Base-by-base conservation (phyloP, 1,140 invertebrate genomes). In the Atopsyche davidsoni region DNA sequence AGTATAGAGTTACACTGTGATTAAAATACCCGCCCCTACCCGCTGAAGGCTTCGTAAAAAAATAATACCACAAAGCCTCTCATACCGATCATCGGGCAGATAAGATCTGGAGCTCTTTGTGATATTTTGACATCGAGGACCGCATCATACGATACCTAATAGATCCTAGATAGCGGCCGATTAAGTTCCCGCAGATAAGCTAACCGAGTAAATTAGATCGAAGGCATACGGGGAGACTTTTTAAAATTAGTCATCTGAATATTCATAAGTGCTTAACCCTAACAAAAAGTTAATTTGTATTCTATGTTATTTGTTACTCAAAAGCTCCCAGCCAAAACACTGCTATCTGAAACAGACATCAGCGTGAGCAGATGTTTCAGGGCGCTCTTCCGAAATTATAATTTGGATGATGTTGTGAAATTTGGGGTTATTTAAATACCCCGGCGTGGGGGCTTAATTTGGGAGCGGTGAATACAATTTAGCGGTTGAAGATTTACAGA, bases 311-410 rank as follows among this genome's bases (percentile, higher is more conserved):
- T n/a, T n/a, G n/a, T n/a, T 36, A 39, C 38, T 21, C n/a, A 40
- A 46, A 45, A 38, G 23, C 31, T 35, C 46, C 44, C 43, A 47
- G 53, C 53, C 48, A 55, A 55, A 55, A 55, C 48, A 54, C 11
- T 31, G 18, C 13, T 51, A 55, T 55, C 53, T 46, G 22, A 7
- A 19, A 14, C 42, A 39, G 46, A 35, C 47, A 50, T 46, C 44
- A 41, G 16, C 17, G 9, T 11, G 31, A 40, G 53, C 53, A 55
- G 53, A 55, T 55, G 53, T 55, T 50, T 23, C 46, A 40, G 31
- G 34, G n/a, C n/a, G n/a, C n/a, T 42, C 21, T 28, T 14, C 28
- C 44, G 41, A 51, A 23, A 51, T 16, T 38, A 23, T 21, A 44
- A 51, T 51, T 44, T 36, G 43, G 36, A 46, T 28, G 28, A 25